Percentiles rank a stretch among this genome's conserved stretches.
Conservation (phyloP, 2,888 invertebrate species). For the Pogonocherus hispidulus region DNA sequence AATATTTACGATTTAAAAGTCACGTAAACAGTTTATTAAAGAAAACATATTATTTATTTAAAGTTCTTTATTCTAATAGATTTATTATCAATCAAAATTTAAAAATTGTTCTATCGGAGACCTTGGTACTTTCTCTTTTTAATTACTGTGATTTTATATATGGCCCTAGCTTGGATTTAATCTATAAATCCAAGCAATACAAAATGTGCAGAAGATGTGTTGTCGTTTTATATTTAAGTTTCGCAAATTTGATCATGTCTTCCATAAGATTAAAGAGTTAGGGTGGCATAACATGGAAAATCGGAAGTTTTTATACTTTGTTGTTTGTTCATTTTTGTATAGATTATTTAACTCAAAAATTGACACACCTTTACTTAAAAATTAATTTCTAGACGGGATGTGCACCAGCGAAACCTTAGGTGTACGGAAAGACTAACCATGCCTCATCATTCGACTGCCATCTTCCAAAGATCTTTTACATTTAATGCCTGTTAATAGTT, state of each 20-base stretch:
- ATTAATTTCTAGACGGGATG: background rate
- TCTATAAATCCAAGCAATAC: background rate
- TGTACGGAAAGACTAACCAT: background rate
- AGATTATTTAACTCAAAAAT: background rate
- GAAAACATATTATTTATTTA: background rate
- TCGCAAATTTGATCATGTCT: background rate
- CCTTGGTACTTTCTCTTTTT: background rate
- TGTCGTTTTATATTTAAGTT: background rate
- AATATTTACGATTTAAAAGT: background rate
- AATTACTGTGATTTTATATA: background rate
- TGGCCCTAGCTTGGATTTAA: background rate
- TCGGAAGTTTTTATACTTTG: background rate
- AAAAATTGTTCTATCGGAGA: background rate
- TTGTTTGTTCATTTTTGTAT: background rate
- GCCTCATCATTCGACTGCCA: background rate
- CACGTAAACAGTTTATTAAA: background rate
- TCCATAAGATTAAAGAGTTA: too few relatives aligned
- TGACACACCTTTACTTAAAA: background rate
- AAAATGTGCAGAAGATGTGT: background rate
- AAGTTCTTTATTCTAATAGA: background rate
- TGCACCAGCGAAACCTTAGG: background rate
- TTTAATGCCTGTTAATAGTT: too few relatives aligned
- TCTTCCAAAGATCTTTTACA: background rate
- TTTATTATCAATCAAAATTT: background rate
- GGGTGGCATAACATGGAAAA: background rate